These are phyloP conservation scores for Sebastes jordani DNA, from an alignment of 2,797 vertebrate genomes.

Conservation along the genomic window DNA sequence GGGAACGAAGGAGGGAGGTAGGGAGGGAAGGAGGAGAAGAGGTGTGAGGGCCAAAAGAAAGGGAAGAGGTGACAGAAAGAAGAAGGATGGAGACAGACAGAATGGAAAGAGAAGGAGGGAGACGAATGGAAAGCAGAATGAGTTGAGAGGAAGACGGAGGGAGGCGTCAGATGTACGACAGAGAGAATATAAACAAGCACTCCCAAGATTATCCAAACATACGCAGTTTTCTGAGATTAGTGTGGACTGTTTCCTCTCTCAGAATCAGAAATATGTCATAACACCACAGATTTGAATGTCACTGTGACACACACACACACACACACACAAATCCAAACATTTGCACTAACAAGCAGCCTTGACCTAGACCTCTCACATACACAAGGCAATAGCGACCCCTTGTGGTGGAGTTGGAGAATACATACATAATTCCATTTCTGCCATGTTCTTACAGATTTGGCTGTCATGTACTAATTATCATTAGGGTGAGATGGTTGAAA, in stretches of 20 bases:
- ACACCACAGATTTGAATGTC: constrained; percentile 2
- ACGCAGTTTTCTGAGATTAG: not conserved
- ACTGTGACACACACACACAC: not conserved
- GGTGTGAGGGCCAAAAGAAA: not conserved
- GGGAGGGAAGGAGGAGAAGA: not conserved
- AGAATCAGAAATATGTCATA: not conserved
- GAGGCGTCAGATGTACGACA: not conserved
- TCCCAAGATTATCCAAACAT: not conserved
- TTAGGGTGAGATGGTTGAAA: not conserved
- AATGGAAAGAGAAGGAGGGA: not conserved
- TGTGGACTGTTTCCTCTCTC: not conserved
- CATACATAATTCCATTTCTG: not conserved
- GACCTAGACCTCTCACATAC: not conserved
- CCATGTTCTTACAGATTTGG: not conserved
- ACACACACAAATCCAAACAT: not conserved
- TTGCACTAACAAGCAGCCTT: not conserved
- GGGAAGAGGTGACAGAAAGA: not conserved
- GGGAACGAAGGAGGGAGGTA: not conserved
- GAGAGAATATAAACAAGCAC: not conserved
- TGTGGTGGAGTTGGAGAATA: constrained; percentile 72
- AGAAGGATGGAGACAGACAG: not conserved
- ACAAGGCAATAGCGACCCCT: constrained; percentile 77
- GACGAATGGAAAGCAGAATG: not conserved
- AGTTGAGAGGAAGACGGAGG: not conserved
- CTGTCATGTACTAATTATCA: not conserved